These are phyloP conservation scores for Schizopygopsis malacanthus DNA, from an alignment of 2,797 vertebrate genomes.

Conservation along the genomic window DNA sequence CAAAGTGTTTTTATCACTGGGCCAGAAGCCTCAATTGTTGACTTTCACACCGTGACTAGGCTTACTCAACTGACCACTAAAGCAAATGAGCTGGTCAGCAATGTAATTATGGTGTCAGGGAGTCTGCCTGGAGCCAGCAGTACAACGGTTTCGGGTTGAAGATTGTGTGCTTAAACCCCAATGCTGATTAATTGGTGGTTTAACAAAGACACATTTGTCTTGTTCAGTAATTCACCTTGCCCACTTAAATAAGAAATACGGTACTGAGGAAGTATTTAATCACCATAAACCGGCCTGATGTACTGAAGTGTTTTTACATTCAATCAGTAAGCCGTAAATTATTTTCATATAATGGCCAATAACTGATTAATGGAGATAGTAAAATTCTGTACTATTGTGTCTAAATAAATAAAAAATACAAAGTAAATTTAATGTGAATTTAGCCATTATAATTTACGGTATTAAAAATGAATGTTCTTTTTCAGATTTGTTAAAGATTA, in stretches of 20 bases:
- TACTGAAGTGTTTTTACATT: neutral
- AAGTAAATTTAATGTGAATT: neutral
- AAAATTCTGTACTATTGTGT: neutral
- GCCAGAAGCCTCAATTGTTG: constrained; percentile 58
- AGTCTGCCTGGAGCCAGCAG: constrained; percentile 48
- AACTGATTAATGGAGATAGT: neutral
- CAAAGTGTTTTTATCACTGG: constrained; percentile 57
- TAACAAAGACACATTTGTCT: constrained; percentile 52
- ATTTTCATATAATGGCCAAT: neutral
- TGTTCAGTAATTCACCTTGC: constrained; percentile 49
- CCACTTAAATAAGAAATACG: constrained; percentile 44
- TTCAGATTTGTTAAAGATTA: neutral
- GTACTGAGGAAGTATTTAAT: constrained; percentile 25
- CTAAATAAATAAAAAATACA: neutral
- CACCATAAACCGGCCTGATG: neutral
- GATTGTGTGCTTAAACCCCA: constrained; percentile 17
- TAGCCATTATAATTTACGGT: neutral
- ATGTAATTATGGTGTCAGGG: constrained; percentile 59
- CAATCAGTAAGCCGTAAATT: neutral
- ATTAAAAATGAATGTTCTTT: neutral
- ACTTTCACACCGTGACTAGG: constrained; percentile 57
- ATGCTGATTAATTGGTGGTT: constrained; percentile 55
- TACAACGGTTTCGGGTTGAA: constrained; percentile 45
- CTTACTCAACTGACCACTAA: constrained; percentile 58
- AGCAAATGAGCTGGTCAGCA: constrained; percentile 60